A percentile compares a stretch with the other conserved stretches of the same genome.
These are phyloP conservation scores for Lacanobia wlatinum DNA, from an alignment of 2,888 invertebrate species.

Conservation along the genomic window DNA sequence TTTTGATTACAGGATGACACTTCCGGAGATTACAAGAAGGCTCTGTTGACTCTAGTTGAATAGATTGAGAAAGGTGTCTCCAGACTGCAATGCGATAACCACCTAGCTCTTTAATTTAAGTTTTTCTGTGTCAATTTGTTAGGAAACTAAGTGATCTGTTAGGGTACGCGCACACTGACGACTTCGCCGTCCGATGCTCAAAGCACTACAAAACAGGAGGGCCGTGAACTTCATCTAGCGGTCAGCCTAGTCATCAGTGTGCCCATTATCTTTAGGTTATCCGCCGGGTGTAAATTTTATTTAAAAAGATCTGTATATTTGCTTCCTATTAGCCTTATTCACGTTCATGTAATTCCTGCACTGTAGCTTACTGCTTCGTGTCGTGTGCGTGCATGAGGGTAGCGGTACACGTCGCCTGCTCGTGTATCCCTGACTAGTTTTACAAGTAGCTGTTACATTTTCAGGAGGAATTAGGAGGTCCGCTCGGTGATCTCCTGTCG, in stretches of 20 bases:
- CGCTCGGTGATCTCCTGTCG: conserved; percentile 92
- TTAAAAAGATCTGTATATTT: conserved; percentile 89
- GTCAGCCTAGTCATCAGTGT: conserved; percentile 71
- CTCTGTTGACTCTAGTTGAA: conserved; percentile 96
- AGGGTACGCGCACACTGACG: conserved; percentile 66
- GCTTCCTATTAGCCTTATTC: conserved; percentile 78
- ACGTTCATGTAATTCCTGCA: conserved; percentile 85
- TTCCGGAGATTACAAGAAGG: conserved; percentile 98
- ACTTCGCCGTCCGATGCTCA: conserved; percentile 45
- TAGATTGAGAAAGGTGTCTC: conserved; percentile 81
- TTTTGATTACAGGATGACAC: conserved; percentile 96
- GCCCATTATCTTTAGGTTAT: conserved; percentile 71
- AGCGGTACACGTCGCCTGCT: conserved; percentile 68
- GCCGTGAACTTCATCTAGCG: conserved; percentile 31
- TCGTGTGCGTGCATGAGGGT: conserved; percentile 80
- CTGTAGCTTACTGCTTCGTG: conserved; percentile 86
- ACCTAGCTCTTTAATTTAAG: conserved; percentile 82
- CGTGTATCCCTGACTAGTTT: conserved; percentile 72
- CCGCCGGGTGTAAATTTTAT: conserved; percentile 79
- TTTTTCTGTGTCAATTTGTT: conserved; percentile 85
- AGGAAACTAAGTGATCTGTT: conserved; percentile 77
- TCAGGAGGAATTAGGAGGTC: conserved; percentile 93
- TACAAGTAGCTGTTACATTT: conserved; percentile 86
- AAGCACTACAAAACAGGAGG: conserved; percentile 25
- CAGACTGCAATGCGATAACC: conserved; percentile 75